These are phyloP conservation scores for Neodontobutis hainanensis DNA, from an alignment of 2,113 vertebrate species.

Conservation along the genomic window DNA sequence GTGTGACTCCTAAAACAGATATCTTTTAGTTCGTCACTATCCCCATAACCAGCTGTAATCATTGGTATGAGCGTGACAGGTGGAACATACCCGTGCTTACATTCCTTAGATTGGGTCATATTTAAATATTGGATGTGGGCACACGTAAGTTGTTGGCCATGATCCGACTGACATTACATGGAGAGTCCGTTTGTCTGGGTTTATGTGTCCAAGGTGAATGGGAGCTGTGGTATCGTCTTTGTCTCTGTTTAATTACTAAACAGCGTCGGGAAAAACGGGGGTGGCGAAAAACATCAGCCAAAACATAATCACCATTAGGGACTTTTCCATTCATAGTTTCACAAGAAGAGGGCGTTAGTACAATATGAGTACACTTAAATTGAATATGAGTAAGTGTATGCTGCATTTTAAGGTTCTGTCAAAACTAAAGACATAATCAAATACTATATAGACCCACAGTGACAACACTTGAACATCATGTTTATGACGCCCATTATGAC, in stretches of 20 bases:
- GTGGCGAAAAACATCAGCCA: slow-evolving; percentile 42
- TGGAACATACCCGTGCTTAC: background rate
- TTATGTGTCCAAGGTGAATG: slow-evolving; percentile 45
- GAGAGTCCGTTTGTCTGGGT: slow-evolving; percentile 33
- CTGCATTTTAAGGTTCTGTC: no score
- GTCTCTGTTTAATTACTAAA: slow-evolving; percentile 75
- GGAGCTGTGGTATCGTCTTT: slow-evolving; percentile 63
- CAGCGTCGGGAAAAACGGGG: slow-evolving; percentile 33
- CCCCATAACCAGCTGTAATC: no score
- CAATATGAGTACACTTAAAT: no score
- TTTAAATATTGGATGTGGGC: slow-evolving; percentile 4
- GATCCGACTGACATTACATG: slow-evolving; percentile 2
- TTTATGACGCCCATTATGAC: no score
- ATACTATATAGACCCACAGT: no score
- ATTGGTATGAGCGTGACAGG: no score
- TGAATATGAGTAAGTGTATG: no score
- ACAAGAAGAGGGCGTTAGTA: background rate
- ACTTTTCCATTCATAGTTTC: slow-evolving; percentile 40
- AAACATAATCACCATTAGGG: slow-evolving; percentile 26
- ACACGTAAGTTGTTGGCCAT: slow-evolving; percentile 1
- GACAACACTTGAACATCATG: no score
- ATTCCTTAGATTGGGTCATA: background rate
- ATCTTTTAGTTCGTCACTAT: no score
- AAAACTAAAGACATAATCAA: no score
- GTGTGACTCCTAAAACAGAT: no score